Evolutionary conservation across 2,888 invertebrate genomes (phyloP), one percentile per base, ranked within the genome.

Genomic region (Parochlus steinenii): DNA sequence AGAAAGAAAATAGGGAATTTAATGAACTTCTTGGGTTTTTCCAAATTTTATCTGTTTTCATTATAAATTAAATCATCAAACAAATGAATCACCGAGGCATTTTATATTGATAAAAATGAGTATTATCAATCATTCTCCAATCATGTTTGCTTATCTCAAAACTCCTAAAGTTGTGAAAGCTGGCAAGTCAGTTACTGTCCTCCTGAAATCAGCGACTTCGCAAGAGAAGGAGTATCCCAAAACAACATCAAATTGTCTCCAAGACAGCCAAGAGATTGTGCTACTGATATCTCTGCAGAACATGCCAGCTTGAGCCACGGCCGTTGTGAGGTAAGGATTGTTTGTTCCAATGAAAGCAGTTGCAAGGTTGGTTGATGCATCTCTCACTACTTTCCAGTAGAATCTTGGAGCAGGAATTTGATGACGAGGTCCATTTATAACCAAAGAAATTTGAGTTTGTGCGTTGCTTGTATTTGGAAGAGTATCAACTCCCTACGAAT

Each of bases 361-460:
- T 5, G 55, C 63, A 3, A 40, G 41, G 8, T 47, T 45, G 3
- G 40, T 44, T 2, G 39, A 36, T 4, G 53, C 51, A 35, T 61
- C 52, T 42, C 59, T 51, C 15, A 63, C 44, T 15, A 63, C 44
- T 45, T 62, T 61, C 61, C 60, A 63, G 43, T 44, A 61, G 40
- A 53, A 51, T 39, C 47, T 50, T 3, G 61, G 58, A 3, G 54
- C 55, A 2, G 46, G 43, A 10, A 55, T 34, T 2, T 39, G n/a
- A n/a, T n/a, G n/a, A n/a, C n/a, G n/a, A n/a, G n/a, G 47, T 12
- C 37, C 46, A 10, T 38, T 39, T 6, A 42, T 45, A 38, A 49
- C 54, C 12, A 58, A 41, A 40, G 49, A 55, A 3, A 59, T 40
- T 14, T 37, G 22, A 7, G 32, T 31, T 19, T 46, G 39, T 18